Evolutionary conservation across 2,888 invertebrate species (phyloP).

Genomic region (Ectropis crepuscularia): DNA sequence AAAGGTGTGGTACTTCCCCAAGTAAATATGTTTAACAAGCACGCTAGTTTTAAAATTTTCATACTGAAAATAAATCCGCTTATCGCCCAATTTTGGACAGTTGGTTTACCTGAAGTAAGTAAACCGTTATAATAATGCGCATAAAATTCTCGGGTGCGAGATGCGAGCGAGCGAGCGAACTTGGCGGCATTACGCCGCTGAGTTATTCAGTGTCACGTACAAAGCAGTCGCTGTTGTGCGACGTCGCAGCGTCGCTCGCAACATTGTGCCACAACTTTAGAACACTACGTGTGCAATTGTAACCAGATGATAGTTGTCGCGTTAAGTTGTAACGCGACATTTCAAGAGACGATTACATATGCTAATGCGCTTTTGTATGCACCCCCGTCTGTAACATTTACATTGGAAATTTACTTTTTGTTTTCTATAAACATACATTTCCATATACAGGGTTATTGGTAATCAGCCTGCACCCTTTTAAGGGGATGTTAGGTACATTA

Average conservation of each 20-base stretch:
- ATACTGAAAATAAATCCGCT: constrained; percentile 4
- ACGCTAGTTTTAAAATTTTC: no score
- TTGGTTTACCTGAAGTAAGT: constrained; percentile 44
- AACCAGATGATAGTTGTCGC: constrained; percentile 38
- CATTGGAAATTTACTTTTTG: constrained; percentile 7
- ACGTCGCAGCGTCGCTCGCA: constrained; percentile 32
- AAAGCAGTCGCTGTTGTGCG: constrained; percentile 46
- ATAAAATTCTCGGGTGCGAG: constrained; percentile 69
- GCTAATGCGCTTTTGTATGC: constrained; percentile 34
- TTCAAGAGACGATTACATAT: constrained; percentile 36
- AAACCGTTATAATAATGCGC: constrained; percentile 70
- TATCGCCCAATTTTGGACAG: constrained; percentile 3
- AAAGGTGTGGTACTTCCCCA: no score
- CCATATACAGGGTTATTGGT: no score
- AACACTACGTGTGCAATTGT: constrained; percentile 29
- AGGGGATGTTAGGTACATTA: no score
- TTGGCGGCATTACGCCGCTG: constrained; percentile 64
- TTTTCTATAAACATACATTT: not conserved
- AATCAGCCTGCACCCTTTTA: no score
- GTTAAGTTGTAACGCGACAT: constrained; percentile 30
- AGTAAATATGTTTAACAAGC: no score
- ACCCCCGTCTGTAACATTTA: not conserved
- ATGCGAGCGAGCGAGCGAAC: constrained; percentile 64
- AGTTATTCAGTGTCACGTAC: constrained; percentile 77
- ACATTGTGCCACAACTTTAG: constrained; percentile 28